Conservation (phyloP, 1,140 invertebrate species). For the Zaprionus africanus region DNA sequence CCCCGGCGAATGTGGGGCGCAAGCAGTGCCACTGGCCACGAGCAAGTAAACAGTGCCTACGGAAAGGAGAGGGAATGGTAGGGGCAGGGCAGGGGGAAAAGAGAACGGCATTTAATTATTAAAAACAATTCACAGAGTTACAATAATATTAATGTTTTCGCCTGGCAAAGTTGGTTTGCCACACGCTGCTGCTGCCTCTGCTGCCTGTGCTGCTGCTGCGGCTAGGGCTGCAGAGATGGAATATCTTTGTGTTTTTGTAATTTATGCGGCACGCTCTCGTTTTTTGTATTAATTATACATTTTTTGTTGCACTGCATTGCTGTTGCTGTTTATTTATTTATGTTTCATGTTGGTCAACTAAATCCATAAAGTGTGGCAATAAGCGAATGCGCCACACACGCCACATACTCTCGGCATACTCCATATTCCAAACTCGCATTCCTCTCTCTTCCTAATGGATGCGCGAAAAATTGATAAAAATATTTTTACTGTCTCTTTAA, state of each 20-base stretch:
- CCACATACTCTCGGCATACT: constrained; percentile 13
- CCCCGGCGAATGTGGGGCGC: neutral
- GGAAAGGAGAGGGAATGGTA: neutral
- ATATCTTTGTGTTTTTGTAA: constrained; percentile 33
- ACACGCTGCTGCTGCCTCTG: neutral
- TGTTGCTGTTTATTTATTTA: constrained; percentile 40
- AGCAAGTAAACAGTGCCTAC: neutral
- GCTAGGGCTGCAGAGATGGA: neutral
- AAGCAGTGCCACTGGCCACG: neutral
- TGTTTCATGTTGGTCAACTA: constrained; percentile 36
- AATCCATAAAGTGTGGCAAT: constrained; percentile 51
- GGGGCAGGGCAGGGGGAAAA: neutral
- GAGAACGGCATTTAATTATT: constrained; percentile 61
- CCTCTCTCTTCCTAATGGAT: constrained; percentile 18
- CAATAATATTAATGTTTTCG: constrained; percentile 12
- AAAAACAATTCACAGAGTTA: constrained; percentile 48
- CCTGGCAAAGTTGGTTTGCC: constrained; percentile 3
- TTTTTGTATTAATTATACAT: constrained; percentile 24
- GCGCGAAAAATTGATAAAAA: constrained; percentile 42
- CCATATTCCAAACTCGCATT: constrained; percentile 9
- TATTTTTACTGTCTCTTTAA: constrained; percentile 33
- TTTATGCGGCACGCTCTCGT: constrained; percentile 44
- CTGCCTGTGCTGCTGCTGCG: neutral
- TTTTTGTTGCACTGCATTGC: constrained; percentile 22
- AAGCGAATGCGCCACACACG: constrained; percentile 19